A percentile compares a stretch with the other conserved stretches of the same genome.
Evolutionary conservation across 2,797 vertebrate species (phyloP).

Genomic region (Lerista edwardsae): DNA sequence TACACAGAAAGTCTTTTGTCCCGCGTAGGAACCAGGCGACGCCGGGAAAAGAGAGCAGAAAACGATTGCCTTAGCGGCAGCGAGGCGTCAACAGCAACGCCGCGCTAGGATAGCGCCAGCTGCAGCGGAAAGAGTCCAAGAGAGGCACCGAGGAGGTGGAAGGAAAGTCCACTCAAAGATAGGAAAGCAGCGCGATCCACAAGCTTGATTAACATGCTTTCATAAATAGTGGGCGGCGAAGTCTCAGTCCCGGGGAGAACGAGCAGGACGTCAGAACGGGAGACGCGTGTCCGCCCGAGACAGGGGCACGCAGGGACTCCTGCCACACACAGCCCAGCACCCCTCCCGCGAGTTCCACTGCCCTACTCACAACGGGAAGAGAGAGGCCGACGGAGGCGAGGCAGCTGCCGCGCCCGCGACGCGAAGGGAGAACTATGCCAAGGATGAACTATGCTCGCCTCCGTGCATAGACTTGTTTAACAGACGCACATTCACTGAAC

Average conservation of each 20-base stretch:
- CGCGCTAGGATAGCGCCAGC: background rate
- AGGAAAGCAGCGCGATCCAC: too few relatives aligned
- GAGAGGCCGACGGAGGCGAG: too few relatives aligned
- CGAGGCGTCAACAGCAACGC: background rate
- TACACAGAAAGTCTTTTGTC: background rate
- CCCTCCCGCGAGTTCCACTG: background rate
- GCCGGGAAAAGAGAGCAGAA: background rate
- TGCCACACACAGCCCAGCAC: accelerated
- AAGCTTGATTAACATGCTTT: too few relatives aligned
- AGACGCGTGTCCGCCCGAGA: too few relatives aligned
- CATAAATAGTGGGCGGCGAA: background rate
- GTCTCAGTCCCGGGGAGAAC: background rate
- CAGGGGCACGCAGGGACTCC: background rate
- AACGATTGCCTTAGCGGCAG: background rate
- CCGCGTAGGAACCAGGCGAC: background rate
- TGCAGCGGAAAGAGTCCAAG: too few relatives aligned
- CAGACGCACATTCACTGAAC: too few relatives aligned
- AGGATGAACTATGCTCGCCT: background rate
- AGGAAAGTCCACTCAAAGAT: too few relatives aligned
- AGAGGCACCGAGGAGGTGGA: too few relatives aligned
- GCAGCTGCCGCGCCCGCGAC: background rate
- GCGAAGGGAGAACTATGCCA: background rate
- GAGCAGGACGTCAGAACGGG: too few relatives aligned
- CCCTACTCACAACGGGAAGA: too few relatives aligned
- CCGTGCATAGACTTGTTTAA: too few relatives aligned